Conservation (phyloP, 1,140 invertebrate species). For the Orius insidiosus region DNA sequence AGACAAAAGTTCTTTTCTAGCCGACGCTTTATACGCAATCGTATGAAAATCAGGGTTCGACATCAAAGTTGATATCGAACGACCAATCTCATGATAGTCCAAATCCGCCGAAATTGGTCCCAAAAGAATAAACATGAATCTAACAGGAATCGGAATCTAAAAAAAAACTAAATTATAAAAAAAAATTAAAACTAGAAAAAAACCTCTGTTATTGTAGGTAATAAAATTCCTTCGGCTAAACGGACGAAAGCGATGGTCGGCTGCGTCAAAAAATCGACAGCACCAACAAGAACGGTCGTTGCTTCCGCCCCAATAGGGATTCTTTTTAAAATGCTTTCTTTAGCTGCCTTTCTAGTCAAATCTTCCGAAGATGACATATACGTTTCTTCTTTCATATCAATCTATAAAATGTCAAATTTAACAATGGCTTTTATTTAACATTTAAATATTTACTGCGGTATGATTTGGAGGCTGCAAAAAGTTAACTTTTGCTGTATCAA, state of each 20-base stretch:
- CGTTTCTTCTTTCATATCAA: constrained; percentile 43
- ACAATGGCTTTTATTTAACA: not conserved
- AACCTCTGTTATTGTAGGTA: constrained; percentile 79
- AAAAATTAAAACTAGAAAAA: too few species aligned
- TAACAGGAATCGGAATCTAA: constrained; percentile 74
- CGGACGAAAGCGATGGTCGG: constrained; percentile 85
- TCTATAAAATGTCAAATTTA: constrained; percentile 9
- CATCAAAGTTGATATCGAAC: constrained; percentile 91
- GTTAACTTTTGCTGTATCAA: constrained; percentile 16
- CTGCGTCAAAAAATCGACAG: constrained; percentile 73
- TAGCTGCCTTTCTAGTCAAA: constrained; percentile 36
- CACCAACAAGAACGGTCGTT: constrained; percentile 72
- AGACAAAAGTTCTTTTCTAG: constrained; percentile 66
- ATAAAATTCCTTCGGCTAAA: constrained; percentile 63
- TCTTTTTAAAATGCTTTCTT: constrained; percentile 68
- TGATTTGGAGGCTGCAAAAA: constrained; percentile 14
- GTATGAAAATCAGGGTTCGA: constrained; percentile 83
- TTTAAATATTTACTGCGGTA: constrained; percentile 17
- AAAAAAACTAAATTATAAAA: too few species aligned
- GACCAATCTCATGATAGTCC: constrained; percentile 91
- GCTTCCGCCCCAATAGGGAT: constrained; percentile 81
- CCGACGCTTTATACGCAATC: constrained; percentile 77
- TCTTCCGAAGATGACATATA: constrained; percentile 59
- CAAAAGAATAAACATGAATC: constrained; percentile 85
- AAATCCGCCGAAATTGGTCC: constrained; percentile 69